Percentiles rank a stretch among this genome's conserved stretches.
phyloP scores from a whole-genome alignment of 2,888 invertebrate species.

The Mesorhabditis sp. region DNA sequence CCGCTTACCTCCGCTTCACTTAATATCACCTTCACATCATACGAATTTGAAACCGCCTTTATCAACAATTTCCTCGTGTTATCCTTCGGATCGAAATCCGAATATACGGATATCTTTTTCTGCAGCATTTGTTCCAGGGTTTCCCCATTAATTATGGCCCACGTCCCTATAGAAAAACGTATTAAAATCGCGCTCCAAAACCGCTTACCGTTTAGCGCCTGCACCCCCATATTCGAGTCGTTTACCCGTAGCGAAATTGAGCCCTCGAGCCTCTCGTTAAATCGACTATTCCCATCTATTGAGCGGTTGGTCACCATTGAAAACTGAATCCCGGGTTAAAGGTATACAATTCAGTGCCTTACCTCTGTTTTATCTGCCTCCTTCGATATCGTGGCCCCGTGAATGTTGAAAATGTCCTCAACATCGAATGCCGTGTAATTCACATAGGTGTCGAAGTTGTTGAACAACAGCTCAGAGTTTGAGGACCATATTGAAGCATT shows the following conservation, averaged over 20 bases:
- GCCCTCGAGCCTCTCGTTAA: neutral
- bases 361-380: neutral
- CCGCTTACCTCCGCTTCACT: neutral
- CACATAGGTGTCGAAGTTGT: slow-evolving; percentile 1
- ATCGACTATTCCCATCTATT: neutral
- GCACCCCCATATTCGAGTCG: slow-evolving; percentile 4
- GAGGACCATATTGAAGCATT: neutral
- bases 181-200: neutral
- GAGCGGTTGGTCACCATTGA: neutral
- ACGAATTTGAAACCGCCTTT: neutral
- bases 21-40: neutral
- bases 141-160: neutral
- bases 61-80: neutral
- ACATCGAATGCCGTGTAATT: neutral
- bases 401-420: slow-evolving; percentile 4
- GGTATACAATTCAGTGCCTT: neutral
- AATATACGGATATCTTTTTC: neutral
- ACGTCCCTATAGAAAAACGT: neutral
- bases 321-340: neutral
- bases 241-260: neutral
- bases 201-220: neutral
- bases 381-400: neutral
- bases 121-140: neutral
- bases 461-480: neutral
- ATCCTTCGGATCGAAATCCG: neutral